Evolutionary conservation across 2,113 vertebrate species (phyloP).

Genomic region (Psittacula cyanocephala): DNA sequence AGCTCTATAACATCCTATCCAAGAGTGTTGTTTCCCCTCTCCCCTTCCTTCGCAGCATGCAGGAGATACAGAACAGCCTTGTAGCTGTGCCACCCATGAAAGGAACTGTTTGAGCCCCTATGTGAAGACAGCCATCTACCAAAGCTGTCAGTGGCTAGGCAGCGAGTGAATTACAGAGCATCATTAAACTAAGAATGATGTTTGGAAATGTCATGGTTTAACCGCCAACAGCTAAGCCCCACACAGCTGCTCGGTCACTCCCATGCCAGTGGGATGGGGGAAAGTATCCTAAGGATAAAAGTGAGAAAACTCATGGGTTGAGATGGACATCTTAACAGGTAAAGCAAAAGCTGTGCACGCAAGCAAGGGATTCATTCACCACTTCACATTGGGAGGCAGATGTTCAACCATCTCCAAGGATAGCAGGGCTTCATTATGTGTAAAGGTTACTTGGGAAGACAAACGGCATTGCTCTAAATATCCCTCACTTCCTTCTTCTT

Average conservation of each 20-base stretch:
- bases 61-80: not conserved
- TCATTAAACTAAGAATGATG: not conserved
- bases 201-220: not conserved
- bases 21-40: accelerated
- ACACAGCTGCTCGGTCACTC: not conserved
- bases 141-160: not conserved
- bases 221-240: not conserved
- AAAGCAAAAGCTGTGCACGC: not conserved
- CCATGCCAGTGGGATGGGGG: not conserved
- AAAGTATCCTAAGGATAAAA: not conserved
- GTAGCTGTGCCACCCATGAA: not conserved
- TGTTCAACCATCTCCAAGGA: not conserved
- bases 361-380: not conserved
- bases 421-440: not conserved
- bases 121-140: not conserved
- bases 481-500: not conserved
- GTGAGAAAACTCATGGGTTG: not conserved
- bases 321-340: not conserved
- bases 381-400: not conserved
- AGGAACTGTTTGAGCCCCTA: not conserved
- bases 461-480: not conserved
- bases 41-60: not conserved
- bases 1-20: not conserved
- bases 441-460: not conserved
- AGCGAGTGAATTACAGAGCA: not conserved